These are phyloP conservation scores for Clarias platycephalus DNA, from an alignment of 2,797 vertebrate species.

Conservation along the genomic window DNA sequence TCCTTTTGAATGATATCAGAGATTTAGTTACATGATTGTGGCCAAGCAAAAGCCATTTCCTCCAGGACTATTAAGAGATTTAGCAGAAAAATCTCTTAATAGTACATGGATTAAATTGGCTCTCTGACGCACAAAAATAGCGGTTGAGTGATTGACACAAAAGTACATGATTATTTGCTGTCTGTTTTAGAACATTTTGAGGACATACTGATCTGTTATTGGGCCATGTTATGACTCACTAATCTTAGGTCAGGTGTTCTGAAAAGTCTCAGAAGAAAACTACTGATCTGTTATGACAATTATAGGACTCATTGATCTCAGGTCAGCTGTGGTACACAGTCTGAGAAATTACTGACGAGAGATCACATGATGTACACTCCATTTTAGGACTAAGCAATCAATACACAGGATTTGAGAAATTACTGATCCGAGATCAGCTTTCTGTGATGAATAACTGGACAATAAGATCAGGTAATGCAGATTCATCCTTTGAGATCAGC, in stretches of 20 bases:
- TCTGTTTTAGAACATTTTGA: background rate
- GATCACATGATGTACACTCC: background rate
- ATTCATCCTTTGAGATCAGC: background rate
- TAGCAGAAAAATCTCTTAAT: background rate
- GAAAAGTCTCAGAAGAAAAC: background rate
- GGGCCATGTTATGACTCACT: background rate
- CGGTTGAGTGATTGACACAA: too few relatives aligned
- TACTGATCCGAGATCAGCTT: background rate
- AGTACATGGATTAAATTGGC: background rate
- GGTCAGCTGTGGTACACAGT: background rate
- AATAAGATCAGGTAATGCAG: background rate
- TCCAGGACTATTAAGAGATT: background rate
- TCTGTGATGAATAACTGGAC: background rate
- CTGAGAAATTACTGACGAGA: background rate
- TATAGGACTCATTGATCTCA: too few relatives aligned
- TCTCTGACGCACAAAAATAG: slow-evolving; percentile 16
- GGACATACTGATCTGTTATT: background rate
- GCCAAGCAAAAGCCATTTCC: background rate
- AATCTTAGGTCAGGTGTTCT: background rate
- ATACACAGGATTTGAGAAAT: background rate
- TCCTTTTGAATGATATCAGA: background rate
- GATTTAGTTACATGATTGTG: background rate
- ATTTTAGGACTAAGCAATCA: background rate
- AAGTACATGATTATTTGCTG: background rate
- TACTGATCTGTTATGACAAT: background rate